These are phyloP conservation scores for Sphinx pinastri DNA, from an alignment of 2,888 invertebrate species.

Conservation along the genomic window DNA sequence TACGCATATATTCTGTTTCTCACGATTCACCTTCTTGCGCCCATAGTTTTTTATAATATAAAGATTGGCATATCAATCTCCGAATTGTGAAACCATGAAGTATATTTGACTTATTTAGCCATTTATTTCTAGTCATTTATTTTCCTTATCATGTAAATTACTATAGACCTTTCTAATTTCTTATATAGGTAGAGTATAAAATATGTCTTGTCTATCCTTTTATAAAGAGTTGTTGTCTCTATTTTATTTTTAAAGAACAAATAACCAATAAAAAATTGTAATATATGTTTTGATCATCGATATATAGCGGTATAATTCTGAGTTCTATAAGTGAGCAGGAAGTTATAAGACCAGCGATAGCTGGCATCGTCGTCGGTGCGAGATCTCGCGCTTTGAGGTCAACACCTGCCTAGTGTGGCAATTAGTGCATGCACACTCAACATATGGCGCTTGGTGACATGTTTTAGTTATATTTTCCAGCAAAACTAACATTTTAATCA, in stretches of 20 bases:
- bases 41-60: too few relatives aligned
- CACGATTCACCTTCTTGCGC: too few relatives aligned
- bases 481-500: not conserved
- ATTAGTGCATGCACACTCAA: slow-evolving; percentile 19
- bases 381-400: slow-evolving; percentile 21
- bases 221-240: too few relatives aligned
- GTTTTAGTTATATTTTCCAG: not conserved
- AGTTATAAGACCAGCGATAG: slow-evolving; percentile 9
- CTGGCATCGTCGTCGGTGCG: slow-evolving; percentile 9
- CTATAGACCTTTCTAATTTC: too few relatives aligned
- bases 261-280: not conserved
- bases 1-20: not conserved
- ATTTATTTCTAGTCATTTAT: too few relatives aligned
- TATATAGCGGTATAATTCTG: not conserved
- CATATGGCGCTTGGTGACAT: slow-evolving; percentile 15
- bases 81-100: too few relatives aligned
- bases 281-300: not conserved
- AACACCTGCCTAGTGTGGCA: slow-evolving; percentile 21
- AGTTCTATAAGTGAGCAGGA: not conserved
- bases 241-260: too few relatives aligned
- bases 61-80: too few relatives aligned
- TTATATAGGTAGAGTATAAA: too few relatives aligned
- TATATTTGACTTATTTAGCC: too few relatives aligned
- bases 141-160: too few relatives aligned
- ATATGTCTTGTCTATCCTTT: too few relatives aligned